phyloP scores from a whole-genome alignment of 1,140 invertebrate species.

The Pseudobourletiella spinata region DNA sequence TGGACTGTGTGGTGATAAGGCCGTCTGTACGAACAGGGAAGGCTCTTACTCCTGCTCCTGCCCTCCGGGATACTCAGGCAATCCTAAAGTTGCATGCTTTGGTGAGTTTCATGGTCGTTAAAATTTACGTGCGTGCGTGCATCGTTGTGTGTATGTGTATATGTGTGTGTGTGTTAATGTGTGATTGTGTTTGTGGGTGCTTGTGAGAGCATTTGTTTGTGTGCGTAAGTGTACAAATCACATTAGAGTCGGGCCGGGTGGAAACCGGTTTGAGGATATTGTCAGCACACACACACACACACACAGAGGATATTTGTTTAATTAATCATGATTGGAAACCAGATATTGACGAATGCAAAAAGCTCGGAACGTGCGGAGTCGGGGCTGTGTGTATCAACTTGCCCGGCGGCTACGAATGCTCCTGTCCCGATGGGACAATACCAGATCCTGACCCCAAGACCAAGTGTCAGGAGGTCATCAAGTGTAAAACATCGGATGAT shows the following conservation, averaged over 20 bases:
- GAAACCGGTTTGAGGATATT: slow-evolving; percentile 45
- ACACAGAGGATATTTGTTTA: slow-evolving; percentile 10
- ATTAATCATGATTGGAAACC: not conserved
- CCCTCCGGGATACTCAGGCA: slow-evolving; percentile 63
- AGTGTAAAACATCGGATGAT: slow-evolving; percentile 60
- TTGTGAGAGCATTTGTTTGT: too few species aligned
- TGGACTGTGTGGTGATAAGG: slow-evolving; percentile 72
- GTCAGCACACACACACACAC: too few species aligned
- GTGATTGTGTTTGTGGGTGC: too few species aligned
- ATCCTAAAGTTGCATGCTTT: slow-evolving; percentile 62
- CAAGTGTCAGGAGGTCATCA: slow-evolving; percentile 68
- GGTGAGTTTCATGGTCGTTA: slow-evolving; percentile 42
- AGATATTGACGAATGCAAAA: slow-evolving; percentile 74
- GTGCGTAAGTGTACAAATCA: not conserved
- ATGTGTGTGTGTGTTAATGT: too few species aligned
- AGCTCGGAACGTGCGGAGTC: slow-evolving; percentile 63
- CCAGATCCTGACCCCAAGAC: slow-evolving; percentile 69
- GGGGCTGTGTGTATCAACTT: slow-evolving; percentile 75
- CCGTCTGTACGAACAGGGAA: slow-evolving; percentile 69
- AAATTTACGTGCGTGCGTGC: slow-evolving; percentile 45
- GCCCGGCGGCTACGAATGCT: slow-evolving; percentile 64
- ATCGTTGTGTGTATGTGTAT: too few species aligned
- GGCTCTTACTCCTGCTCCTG: slow-evolving; percentile 71
- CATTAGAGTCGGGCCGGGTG: slow-evolving; percentile 53
- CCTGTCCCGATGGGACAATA: slow-evolving; percentile 67